phyloP scores from a whole-genome alignment of 2,888 invertebrate genomes.

The Lamproptera curius region DNA sequence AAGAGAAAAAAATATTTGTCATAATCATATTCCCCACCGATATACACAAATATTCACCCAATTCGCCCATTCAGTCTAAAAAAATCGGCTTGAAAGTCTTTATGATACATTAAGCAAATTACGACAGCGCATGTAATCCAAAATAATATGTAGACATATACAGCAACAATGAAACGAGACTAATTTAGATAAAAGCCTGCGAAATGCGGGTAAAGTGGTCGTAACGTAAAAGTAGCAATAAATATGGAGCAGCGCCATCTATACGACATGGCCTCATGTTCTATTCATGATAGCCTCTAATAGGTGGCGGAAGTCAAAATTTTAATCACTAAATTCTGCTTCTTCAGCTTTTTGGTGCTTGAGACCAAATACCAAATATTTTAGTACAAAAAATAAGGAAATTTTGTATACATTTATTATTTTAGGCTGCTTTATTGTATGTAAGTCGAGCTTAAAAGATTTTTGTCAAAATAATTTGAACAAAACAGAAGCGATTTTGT shows the following conservation, averaged over 20 bases:
- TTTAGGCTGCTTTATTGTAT: too few species aligned
- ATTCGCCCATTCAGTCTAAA: conserved; percentile 40
- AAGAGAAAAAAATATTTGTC: conserved; percentile 1
- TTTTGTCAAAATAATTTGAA: too few species aligned
- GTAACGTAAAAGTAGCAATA: conserved; percentile 58
- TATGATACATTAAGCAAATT: conserved; percentile 58
- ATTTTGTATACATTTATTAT: too few species aligned
- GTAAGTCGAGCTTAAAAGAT: too few species aligned
- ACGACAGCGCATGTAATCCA: conserved; percentile 45
- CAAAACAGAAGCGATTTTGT: too few species aligned
- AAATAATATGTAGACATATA: conserved; percentile 46
- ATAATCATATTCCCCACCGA: conserved; percentile 14
- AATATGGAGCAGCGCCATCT: conserved; percentile 61
- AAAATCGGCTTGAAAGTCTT: conserved; percentile 48
- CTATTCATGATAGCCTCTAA: conserved; percentile 56
- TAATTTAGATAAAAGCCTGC: conserved; percentile 66
- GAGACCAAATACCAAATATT: too few species aligned
- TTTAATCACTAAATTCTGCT: too few species aligned
- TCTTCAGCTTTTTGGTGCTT: too few species aligned
- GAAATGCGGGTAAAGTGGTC: conserved; percentile 55
- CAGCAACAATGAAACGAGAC: conserved; percentile 50
- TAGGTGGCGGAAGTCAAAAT: conserved; percentile 70
- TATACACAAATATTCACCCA: conserved; percentile 19
- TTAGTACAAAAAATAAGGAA: too few species aligned
- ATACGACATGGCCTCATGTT: conserved; percentile 49